Conservation (phyloP, 2,797 vertebrate genomes). For the Propithecus deckenii region DNA sequence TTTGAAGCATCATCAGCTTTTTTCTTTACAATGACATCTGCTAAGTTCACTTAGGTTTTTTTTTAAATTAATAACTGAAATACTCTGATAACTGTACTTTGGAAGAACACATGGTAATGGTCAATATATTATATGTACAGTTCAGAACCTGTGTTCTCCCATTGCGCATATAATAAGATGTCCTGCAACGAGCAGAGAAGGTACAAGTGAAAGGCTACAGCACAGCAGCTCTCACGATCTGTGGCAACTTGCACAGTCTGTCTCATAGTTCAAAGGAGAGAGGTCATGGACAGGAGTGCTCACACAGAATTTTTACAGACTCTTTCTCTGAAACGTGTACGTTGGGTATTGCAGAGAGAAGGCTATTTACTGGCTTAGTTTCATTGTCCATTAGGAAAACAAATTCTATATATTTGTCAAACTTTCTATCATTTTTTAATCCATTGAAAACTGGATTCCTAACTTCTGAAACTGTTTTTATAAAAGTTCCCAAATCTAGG, state of each 20-base stretch:
- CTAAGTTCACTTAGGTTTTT: not conserved
- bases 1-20: not conserved
- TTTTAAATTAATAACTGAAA: not conserved
- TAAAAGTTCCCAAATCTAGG: not conserved
- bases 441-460: not conserved
- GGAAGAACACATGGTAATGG: not conserved
- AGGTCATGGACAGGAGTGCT: not conserved
- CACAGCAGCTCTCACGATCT: not conserved
- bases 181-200: not conserved
- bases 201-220: not conserved
- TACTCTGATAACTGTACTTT: not conserved
- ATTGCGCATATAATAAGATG: not conserved
- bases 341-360: not conserved
- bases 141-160: not conserved
- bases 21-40: not conserved
- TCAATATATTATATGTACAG: not conserved
- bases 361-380: not conserved
- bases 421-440: not conserved
- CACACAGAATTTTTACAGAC: not conserved
- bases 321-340: not conserved
- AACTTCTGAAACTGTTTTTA: not conserved
- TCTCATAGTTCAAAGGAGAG: not conserved
- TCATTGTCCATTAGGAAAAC: not conserved
- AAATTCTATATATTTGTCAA: not conserved
- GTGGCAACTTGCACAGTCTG: not conserved